Evolutionary conservation across 2,797 vertebrate species (phyloP).

Genomic region (Cyclura pinguis): DNA sequence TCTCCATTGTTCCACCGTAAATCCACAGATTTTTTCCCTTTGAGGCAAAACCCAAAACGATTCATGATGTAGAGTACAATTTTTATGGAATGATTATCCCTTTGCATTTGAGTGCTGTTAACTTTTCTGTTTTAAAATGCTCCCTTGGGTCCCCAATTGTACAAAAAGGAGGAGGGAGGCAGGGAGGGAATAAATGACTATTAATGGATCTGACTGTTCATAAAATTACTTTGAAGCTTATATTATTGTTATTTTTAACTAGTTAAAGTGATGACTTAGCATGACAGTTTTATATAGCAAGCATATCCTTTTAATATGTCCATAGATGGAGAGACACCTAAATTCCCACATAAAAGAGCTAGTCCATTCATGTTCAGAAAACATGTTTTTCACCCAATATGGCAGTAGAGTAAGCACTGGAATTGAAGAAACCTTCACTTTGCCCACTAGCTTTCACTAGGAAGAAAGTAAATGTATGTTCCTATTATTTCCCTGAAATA

Average conservation of each 20-base stretch:
- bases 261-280: accelerated
- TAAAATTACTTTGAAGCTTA: accelerated
- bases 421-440: background rate
- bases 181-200: too few relatives aligned
- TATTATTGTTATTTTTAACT: background rate
- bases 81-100: accelerated
- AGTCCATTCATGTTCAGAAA: background rate
- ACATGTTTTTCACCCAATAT: background rate
- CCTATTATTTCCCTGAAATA: background rate
- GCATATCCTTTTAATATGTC: background rate
- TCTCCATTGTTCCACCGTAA: background rate
- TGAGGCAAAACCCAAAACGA: accelerated
- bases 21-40: accelerated
- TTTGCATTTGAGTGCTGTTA: accelerated
- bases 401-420: background rate
- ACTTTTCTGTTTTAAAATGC: too few relatives aligned
- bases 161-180: too few relatives aligned
- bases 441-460: background rate
- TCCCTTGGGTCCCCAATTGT: too few relatives aligned
- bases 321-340: background rate
- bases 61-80: accelerated
- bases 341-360: too few relatives aligned
- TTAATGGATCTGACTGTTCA: too few relatives aligned
- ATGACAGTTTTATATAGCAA: background rate
- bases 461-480: background rate